Evolutionary conservation across 2,797 vertebrate genomes (phyloP), one percentile per base, ranked within the genome.

Genomic region (Monodelphis domestica): DNA sequence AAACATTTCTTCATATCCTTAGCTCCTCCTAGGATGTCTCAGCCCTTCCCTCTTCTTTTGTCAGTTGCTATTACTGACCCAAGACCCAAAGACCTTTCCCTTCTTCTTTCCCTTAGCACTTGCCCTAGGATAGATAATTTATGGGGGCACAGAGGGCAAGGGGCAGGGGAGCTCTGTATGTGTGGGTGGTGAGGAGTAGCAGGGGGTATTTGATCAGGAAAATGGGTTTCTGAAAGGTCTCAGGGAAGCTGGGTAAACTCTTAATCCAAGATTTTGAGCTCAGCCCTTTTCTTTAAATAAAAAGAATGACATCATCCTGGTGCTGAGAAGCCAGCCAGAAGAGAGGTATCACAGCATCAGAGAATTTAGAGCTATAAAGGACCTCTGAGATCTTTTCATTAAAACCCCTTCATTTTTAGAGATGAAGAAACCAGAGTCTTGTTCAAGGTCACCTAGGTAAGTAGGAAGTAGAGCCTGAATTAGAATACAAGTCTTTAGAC

Each of bases 251-350:
- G 21, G 70, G 70, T 38, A 50, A 84, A 70, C 70, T 78, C 91
- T 89, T 87, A 94, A 70, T 87, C 88, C 91, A 84, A 51, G 92
- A 94, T 93, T 95, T 96, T 95, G 53, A 70, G 96, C 92, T 96
- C 95, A 97, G 95, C 91, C 89, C 95, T 97, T 94, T 95, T 92
- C 97, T 97, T 97, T 97, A 97, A 97, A 97, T 97, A 97, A 97
- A 97, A 97, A 91, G 57, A 91, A 96, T 97, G 97, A 97, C 29
- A 5, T 97, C 97, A 97, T 95, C 96, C 95, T 95, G 0, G 0
- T 93, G 94, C 94, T 96, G 53, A 88, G 96, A 95, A 54, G 96
- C 94, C 54, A 95, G 96, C 95, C 78, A 59, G 78, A 95, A 84
- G 93, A 94, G 96, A 96, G 95, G 93, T 53, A 84, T 50, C 70